Percentiles rank a stretch among this genome's conserved stretches.
phyloP scores from a whole-genome alignment of 2,797 vertebrate species.

The Squalus acanthias region DNA sequence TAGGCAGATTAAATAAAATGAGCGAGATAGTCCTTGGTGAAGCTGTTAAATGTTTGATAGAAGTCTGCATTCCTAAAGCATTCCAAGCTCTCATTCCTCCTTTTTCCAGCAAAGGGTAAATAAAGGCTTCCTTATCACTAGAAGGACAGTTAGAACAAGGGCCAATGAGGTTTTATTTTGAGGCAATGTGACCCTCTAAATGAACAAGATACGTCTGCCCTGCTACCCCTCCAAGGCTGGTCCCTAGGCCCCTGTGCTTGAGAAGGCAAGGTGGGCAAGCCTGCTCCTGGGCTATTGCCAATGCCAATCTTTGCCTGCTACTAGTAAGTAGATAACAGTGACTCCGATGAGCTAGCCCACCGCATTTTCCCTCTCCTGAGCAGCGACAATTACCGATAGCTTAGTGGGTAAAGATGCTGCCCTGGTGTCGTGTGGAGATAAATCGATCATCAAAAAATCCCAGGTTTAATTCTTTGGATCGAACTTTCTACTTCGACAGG shows the following conservation, averaged over 20 bases:
- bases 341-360: neutral
- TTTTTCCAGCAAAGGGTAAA: neutral
- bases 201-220: neutral
- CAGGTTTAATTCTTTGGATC: neutral
- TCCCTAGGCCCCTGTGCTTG: neutral
- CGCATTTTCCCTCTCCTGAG: neutral
- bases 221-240: neutral
- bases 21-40: neutral
- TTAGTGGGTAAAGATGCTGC: neutral
- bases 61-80: neutral
- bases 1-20: neutral
- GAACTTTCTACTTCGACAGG: neutral
- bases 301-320: neutral
- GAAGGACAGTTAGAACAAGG: neutral
- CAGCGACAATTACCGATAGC: neutral
- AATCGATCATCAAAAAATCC: neutral
- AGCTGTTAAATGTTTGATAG: neutral
- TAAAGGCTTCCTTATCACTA: neutral
- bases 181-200: neutral
- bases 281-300: neutral
- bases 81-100: neutral
- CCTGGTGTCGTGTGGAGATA: neutral
- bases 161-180: neutral
- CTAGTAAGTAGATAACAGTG: neutral
- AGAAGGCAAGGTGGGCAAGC: neutral